Conservation (phyloP, 2,797 vertebrate genomes). For the Tauraco hartlaubi region DNA sequence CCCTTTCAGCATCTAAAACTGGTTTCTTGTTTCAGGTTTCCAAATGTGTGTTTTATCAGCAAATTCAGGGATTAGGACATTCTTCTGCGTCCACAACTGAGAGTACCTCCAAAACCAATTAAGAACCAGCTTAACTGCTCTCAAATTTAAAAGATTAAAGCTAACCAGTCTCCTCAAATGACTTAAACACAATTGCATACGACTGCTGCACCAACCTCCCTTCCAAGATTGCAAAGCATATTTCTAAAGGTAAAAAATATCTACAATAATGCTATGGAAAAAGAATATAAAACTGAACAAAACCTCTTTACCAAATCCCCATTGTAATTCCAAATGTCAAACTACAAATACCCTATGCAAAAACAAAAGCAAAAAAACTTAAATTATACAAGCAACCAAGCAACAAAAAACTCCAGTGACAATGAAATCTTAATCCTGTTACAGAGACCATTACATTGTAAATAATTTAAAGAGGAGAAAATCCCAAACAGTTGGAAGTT, state of each 20-base stretch:
- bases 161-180: neutral
- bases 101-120: neutral
- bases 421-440: neutral
- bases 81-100: neutral
- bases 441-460: neutral
- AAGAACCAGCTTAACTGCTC: neutral
- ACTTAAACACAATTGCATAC: neutral
- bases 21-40: neutral
- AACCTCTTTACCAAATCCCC: neutral
- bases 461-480: no score
- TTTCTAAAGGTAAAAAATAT: neutral
- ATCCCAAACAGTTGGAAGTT: neutral
- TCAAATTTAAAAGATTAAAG: neutral
- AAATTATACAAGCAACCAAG: neutral
- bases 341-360: neutral
- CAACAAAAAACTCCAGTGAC: neutral
- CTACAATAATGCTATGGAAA: neutral
- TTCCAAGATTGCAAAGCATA: neutral
- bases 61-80: neutral
- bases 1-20: neutral
- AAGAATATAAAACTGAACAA: neutral
- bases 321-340: neutral
- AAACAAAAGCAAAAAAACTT: neutral
- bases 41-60: neutral
- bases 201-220: neutral